Conservation (phyloP, 1,140 invertebrate genomes). For the Pararge aegeria region DNA sequence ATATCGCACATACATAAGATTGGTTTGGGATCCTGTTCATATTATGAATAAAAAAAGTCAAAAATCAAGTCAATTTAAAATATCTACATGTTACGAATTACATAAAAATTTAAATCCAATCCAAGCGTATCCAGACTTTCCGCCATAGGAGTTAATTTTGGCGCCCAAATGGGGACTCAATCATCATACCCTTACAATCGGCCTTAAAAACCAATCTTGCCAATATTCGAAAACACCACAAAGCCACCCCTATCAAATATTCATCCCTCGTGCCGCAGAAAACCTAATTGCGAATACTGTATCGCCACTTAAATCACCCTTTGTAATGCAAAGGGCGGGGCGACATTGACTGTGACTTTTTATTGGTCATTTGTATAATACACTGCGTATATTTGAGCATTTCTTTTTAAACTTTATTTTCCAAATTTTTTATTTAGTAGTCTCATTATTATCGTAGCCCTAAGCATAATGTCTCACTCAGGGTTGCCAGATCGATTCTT, state of each 20-base stretch:
- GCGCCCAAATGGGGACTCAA: background rate
- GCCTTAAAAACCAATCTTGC: conserved; percentile 13
- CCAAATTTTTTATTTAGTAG: too few relatives aligned
- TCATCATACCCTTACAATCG: background rate
- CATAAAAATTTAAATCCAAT: background rate
- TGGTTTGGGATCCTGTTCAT: too few relatives aligned
- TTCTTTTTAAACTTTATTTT: too few relatives aligned
- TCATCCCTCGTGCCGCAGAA: conserved; percentile 22
- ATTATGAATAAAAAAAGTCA: too few relatives aligned
- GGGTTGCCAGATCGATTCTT: too few relatives aligned
- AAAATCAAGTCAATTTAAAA: background rate
- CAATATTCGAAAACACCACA: conserved; percentile 16
- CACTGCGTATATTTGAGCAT: background rate
- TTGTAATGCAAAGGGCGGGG: conserved; percentile 10
- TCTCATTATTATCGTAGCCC: too few relatives aligned
- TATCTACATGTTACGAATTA: background rate
- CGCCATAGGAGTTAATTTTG: background rate
- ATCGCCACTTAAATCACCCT: conserved; percentile 20
- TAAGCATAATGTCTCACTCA: too few relatives aligned
- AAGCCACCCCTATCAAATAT: conserved; percentile 20
- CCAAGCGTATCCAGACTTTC: background rate
- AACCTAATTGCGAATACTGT: conserved; percentile 26
- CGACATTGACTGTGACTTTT: background rate
- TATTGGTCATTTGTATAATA: conserved; percentile 3
- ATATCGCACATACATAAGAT: too few relatives aligned